These are phyloP conservation scores for Tetramorium parvispinum DNA, from an alignment of 1,140 invertebrate genomes.

Conservation along the genomic window DNA sequence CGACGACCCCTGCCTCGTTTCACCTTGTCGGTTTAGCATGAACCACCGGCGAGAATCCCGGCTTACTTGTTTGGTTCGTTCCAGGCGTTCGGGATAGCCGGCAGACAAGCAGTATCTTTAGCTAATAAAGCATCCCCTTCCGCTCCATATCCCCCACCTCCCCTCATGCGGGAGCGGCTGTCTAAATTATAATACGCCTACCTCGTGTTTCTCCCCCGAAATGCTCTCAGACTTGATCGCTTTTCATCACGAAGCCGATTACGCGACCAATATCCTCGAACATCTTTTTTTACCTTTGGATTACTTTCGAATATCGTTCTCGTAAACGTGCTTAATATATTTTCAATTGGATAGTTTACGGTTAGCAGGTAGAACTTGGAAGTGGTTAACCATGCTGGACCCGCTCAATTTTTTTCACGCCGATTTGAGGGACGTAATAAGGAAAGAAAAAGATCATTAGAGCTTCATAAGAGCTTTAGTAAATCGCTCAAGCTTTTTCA, in stretches of 20 bases:
- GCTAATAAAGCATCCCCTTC: conserved; percentile 67
- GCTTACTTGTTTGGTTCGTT: conserved; percentile 63
- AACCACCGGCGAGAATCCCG: conserved; percentile 44
- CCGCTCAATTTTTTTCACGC: not conserved
- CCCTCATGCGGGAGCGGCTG: conserved; percentile 3
- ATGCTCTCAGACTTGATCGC: conserved; percentile 32
- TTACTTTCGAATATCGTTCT: not conserved
- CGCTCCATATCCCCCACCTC: conserved; percentile 4
- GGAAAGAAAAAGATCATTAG: not conserved
- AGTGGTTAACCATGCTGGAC: not conserved
- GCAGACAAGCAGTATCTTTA: conserved; percentile 54
- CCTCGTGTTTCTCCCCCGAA: not conserved
- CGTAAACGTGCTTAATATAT: not conserved
- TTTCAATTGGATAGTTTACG: conserved; percentile 20
- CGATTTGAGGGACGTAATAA: not conserved
- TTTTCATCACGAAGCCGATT: conserved; percentile 51
- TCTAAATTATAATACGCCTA: conserved; percentile 55
- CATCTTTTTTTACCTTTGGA: conserved; percentile 20
- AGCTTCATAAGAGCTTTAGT: not conserved
- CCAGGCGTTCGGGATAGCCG: conserved; percentile 34
- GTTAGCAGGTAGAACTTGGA: not conserved
- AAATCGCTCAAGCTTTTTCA: not conserved
- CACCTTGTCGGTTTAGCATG: conserved; percentile 65
- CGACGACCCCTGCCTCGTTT: conserved; percentile 73
- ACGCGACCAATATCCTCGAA: conserved; percentile 33